Evolutionary conservation across 2,797 vertebrate species (phyloP).

Genomic region (Threskiornis aethiopicus): DNA sequence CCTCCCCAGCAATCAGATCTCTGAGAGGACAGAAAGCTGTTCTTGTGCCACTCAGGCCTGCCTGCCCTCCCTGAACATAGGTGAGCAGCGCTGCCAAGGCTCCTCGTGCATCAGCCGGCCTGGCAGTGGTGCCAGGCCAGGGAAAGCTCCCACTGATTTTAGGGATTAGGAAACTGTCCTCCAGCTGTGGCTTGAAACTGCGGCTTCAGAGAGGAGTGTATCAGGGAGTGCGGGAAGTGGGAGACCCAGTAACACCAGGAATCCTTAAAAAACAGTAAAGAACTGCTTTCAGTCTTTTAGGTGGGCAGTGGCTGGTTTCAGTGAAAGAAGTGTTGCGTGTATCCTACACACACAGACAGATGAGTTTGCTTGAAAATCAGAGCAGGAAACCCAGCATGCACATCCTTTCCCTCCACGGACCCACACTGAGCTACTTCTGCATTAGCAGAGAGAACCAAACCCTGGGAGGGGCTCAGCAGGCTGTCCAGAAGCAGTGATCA

Average conservation of each 20-base stretch:
- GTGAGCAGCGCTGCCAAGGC: not conserved
- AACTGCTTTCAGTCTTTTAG: not conserved
- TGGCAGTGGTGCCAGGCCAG: not conserved
- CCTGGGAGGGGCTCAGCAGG: not conserved
- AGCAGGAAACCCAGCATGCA: not conserved
- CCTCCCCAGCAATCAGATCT: not conserved
- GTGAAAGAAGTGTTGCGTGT: not conserved
- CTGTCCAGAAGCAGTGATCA: conserved; percentile 30
- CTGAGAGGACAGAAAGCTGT: not conserved
- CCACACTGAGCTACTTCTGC: not conserved
- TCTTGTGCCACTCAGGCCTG: not conserved
- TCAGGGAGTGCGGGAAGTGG: not conserved
- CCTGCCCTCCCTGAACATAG: not conserved
- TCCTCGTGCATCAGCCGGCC: not conserved
- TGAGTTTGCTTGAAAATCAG: not conserved
- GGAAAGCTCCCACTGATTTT: not conserved
- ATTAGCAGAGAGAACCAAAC: not conserved
- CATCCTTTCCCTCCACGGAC: not conserved
- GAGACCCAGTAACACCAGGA: not conserved
- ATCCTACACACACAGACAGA: not conserved
- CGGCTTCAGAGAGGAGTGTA: not conserved
- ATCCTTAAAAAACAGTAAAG: not conserved
- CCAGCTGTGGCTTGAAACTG: not conserved
- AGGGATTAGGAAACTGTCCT: not conserved
- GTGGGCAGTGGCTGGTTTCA: not conserved